Evolutionary conservation across 2,797 vertebrate species (phyloP), one percentile per base, ranked within the genome.

Genomic region (Telmatherina bonti): DNA sequence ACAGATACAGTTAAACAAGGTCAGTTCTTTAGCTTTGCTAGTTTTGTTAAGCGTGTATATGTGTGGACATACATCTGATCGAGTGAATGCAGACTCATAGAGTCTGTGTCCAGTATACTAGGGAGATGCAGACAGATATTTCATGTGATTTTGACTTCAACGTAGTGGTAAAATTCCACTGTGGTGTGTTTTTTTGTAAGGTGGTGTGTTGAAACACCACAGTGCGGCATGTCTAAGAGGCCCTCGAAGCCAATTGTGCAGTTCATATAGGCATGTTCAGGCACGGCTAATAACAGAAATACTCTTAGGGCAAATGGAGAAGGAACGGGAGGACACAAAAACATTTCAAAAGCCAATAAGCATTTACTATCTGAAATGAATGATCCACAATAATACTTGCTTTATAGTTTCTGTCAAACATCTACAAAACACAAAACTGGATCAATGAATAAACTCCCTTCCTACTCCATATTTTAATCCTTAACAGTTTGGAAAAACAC

Each of bases 101-200:
- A 80, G 77, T 62, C 54, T 35, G 70, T 52, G 57, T 72, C 45
- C 55, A 45, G 78, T 83, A 72, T 66, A 60, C 61, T 64, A 71
- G 24, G 5, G 57, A 76, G 56, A 74, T 51, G 64, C 72, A 65
- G 72, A 67, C 58, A 26, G 59, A 86, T 74, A 79, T 84, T 73
- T 87, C 38, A 75, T 45, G 79, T 84, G 78, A 66, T 76, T 81
- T 31, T 54, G 79, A 86, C 77, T 85, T 70, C 41, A 52, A 75
- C 70, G 80, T 85, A 84, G 72, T 54, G 76, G 74, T 72, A 88
- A 76, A 83, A 88, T 87, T 91, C 82, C 85, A 83, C 78, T 75
- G 81, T 78, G 67, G 62, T 66, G 77, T 76, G 81, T 76, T 85
- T 66, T 71, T 10, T 57, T 29, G 65, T 65, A 69, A 81, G 61